Evolutionary conservation across 2,888 invertebrate genomes (phyloP).

Genomic region (Spisula subtruncata): DNA sequence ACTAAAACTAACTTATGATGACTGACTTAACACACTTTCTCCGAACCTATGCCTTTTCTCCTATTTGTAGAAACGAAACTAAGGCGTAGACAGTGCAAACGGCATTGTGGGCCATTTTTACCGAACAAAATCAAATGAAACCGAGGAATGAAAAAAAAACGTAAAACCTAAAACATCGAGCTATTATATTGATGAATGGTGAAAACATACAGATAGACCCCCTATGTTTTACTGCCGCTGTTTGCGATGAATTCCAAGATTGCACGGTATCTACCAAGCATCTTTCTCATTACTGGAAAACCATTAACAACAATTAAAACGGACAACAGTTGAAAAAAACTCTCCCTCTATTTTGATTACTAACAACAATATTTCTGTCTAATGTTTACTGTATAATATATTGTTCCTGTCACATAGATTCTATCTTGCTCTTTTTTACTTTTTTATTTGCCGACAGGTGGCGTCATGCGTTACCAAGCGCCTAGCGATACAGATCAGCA

Average conservation of each 20-base stretch:
- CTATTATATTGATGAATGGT: constrained; percentile 6
- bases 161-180: background rate
- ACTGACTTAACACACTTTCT: no score
- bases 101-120: no score
- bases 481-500: no score
- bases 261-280: background rate
- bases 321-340: background rate
- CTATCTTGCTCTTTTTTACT: background rate
- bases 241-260: background rate
- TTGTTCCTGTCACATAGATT: constrained; percentile 26
- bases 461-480: no score
- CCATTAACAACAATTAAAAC: constrained; percentile 18
- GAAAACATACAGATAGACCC: background rate
- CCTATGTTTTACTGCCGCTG: background rate
- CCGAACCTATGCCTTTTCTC: no score
- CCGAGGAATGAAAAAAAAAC: background rate
- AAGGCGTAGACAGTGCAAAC: no score
- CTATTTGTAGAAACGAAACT: no score
- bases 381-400: constrained; percentile 22
- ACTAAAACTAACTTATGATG: no score
- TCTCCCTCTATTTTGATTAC: background rate
- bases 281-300: background rate
- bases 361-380: constrained; percentile 3
- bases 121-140: no score
- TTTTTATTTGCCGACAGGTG: constrained; percentile 35